Base-by-base conservation (phyloP, 1,140 invertebrate genomes). In the Drosophila pandora region DNA sequence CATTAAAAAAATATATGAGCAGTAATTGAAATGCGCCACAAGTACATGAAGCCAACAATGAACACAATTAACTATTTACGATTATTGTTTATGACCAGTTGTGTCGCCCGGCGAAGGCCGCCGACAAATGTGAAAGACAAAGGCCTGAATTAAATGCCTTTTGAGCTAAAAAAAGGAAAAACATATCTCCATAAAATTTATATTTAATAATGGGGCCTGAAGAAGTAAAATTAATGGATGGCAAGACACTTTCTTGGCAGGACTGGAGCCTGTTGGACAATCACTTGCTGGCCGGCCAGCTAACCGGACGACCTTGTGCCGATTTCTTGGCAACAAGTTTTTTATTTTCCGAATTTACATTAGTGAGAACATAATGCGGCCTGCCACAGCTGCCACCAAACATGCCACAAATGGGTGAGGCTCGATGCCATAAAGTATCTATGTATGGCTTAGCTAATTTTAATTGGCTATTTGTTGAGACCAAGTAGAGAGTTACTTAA, bases 371-470 rank as follows among this genome's bases (percentile, higher is more conserved):
- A 77, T 79, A 62, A 68, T 64, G 10, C 39, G 39, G n/a, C 39
- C 21, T 47, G 43, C 17, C 21, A 22, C 57, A 63, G 39, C 60
- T 64, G 67, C 55, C 49, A 45, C 70, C 32, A 58, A 48, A 53
- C 70, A 64, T 64, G 69, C 67, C 68, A 63, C 56, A 67, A 80
- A 68, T 67, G 82, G 81, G 81, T 60, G 81, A 61, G 82, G 80
- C 72, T 43, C 58, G 64, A 68, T 65, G 39, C 81, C 39, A 50
- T 49, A 63, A 56, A 73, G 77, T 71, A 64, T 74, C 57, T 74
- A 74, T 65, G 69, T 17, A 17, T 17, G 17, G 17, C 17, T 17
- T 17, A 17, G 17, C 17, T 17, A 17, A 17, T 17, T 73, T 80
- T 81, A 84, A 84, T 84, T 84, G 81, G 64, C 72, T 50, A 61